Evolutionary conservation across 2,888 invertebrate genomes (phyloP), one percentile per base, ranked within the genome.

Genomic region (Thera obeliscata): DNA sequence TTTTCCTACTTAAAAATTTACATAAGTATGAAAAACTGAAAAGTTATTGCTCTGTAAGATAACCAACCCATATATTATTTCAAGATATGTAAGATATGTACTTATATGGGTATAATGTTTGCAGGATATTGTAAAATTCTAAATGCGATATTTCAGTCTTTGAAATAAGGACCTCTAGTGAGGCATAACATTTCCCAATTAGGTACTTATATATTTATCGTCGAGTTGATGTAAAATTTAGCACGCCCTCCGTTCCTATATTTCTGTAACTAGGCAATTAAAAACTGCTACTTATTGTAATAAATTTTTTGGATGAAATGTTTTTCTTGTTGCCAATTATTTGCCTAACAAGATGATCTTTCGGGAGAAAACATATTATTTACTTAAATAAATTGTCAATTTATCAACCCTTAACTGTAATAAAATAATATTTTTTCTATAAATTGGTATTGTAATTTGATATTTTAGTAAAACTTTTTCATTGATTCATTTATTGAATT

Each of bases 291-390:
- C 41, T 41, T 5, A 41, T 41, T 7, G 22, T 22, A 41, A 41
- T 41, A 7, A 7, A 41, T 7, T 41, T 5, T 7, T 7, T 7
- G 41, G 7, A 41, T 41, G 41, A 41, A 41, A 41, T 7, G 3
- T 41, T 7, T 41, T 41, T 41, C 5, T 41, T 41, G 41, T 41
- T 56, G 36, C 33, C 56, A 52, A 66, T 22, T 22, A 22, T 61
- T 62, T 57, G 33, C 49, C 11, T 58, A 61, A 66, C 55, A 48
- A 66, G 61, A 57, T 54, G 35, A 46, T 38, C 33, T 33, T 52
- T 8, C 52, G 9, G 8, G 1, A 46, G 2, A 8, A 33, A 52
- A 4, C 33, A 50, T 12, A 50, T 50, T 50, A 50, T 50, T 50
- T 12, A 50, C 50, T 7, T 33, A 33, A 52, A 61, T 56, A 61